Evolutionary conservation across 2,888 invertebrate genomes (phyloP).

Genomic region (Zygothrica quintamaculata): DNA sequence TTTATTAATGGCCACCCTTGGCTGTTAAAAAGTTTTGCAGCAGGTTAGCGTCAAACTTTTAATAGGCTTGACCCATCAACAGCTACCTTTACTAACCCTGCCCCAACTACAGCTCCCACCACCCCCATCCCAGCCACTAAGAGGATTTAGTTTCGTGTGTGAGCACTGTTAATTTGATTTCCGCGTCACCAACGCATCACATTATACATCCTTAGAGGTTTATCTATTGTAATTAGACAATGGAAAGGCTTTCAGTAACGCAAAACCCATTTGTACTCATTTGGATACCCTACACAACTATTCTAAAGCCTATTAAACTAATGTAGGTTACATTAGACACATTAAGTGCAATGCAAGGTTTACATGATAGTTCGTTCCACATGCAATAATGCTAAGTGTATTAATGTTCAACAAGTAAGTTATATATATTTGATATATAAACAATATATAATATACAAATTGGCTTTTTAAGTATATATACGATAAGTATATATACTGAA

Average conservation of each 20-base stretch:
- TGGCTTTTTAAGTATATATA: no score
- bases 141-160: slow-evolving; percentile 49
- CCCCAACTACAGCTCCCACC: neutral
- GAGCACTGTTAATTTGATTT: slow-evolving; percentile 61
- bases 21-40: slow-evolving; percentile 53
- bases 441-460: no score
- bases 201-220: slow-evolving; percentile 51
- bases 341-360: no score
- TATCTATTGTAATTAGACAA: slow-evolving; percentile 63
- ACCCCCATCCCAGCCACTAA: slow-evolving; percentile 21
- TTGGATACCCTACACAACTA: neutral
- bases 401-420: no score
- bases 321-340: no score
- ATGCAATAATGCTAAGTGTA: no score
- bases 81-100: slow-evolving; percentile 23
- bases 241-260: slow-evolving; percentile 16
- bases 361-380: no score
- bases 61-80: slow-evolving; percentile 40
- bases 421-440: no score
- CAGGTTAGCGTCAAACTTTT: slow-evolving; percentile 50
- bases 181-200: slow-evolving; percentile 37
- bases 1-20: slow-evolving; percentile 52
- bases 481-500: no score
- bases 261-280: slow-evolving; percentile 1
- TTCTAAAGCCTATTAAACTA: neutral